Evolutionary conservation across 2,888 invertebrate species (phyloP), one percentile per base, ranked within the genome.

Genomic region (Drosophila pegasa): DNA sequence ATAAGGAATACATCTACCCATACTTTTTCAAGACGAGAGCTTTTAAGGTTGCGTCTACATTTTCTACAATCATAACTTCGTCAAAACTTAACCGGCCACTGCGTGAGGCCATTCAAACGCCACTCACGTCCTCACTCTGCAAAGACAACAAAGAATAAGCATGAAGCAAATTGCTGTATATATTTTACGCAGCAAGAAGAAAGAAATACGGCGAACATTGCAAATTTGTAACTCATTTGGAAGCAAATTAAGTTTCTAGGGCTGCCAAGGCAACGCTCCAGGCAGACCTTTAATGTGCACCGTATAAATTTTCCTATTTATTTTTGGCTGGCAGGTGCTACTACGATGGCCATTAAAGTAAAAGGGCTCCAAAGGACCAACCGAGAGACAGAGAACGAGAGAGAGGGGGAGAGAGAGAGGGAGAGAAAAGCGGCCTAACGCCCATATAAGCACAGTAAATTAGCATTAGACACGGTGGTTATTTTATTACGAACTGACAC

Each of bases 231-330:
- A 73, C 71, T 71, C 71, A 81, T 79, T 85, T 67, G 55, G 57
- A 61, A 35, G 33, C 73, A 78, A 83, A 87, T 80, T 80, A 74
- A 74, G 66, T 72, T 74, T 67, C 57, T 58, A 56, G 50, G 57
- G 55, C 52, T 66, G 62, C 66, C 57, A 37, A 31, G 60, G 50
- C 55, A 61, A 47, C 60, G 61, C 40, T 48, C 18, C 43, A 48
- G 22, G 33, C 69, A 83, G 65, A 71, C 82, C 80, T 71, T 79
- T 76, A 89, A 88, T 78, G 69, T 50, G 63, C 59, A 60, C 43
- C 58, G 72, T 75, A 84, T 87, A 88, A 74, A 88, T 84, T 80
- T 78, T 35, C 75, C 75, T 80, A 80, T 84, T 87, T 88, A 75
- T 71, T 78, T 67, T 20, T 45, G 48, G 56, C 38, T 18, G 52